These are phyloP conservation scores for Pachyseris speciosa DNA, from an alignment of 64 coral and sea anemone genomes.

Conservation along the genomic window DNA sequence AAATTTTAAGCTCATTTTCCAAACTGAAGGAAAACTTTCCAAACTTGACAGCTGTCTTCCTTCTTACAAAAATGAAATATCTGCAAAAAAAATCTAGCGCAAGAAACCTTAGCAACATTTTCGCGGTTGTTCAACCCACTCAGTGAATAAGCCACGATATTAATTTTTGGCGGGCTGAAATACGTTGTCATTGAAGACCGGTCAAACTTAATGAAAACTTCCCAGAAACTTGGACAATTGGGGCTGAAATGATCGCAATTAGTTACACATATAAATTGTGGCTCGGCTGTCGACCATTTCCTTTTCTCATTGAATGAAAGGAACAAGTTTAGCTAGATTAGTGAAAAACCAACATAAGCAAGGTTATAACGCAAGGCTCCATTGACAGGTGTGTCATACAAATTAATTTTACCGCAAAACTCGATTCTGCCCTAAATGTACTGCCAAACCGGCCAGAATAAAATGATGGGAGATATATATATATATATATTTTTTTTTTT, in stretches of 20 bases:
- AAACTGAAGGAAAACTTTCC: conserved; percentile 43
- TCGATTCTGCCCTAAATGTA: conserved; percentile 31
- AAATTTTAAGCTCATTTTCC: conserved; percentile 58
- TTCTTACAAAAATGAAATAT: conserved; percentile 44
- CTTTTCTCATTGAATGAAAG: conserved; percentile 31
- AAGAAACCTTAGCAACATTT: background rate
- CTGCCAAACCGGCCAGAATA: background rate
- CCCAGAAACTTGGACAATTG: conserved; percentile 30
- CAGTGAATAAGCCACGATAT: background rate
- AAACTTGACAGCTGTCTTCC: conserved; percentile 46
- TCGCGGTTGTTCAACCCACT: background rate
- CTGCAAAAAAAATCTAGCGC: background rate
- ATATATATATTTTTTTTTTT: too few species aligned
- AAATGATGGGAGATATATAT: background rate
- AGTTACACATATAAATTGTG: conserved; percentile 3
- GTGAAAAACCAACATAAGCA: conserved; percentile 55
- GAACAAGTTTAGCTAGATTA: conserved; percentile 40
- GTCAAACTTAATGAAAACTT: conserved; percentile 42
- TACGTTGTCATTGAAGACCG: background rate
- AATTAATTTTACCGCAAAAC: conserved; percentile 41
- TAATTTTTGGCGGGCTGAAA: background rate
- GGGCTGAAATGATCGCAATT: conserved; percentile 13
- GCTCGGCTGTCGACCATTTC: conserved; percentile 38
- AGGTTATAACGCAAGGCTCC: conserved; percentile 33
- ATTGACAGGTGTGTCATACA: conserved; percentile 25